These are phyloP conservation scores for Pterocles orientalis DNA, from an alignment of 2,113 vertebrate species.

Conservation along the genomic window DNA sequence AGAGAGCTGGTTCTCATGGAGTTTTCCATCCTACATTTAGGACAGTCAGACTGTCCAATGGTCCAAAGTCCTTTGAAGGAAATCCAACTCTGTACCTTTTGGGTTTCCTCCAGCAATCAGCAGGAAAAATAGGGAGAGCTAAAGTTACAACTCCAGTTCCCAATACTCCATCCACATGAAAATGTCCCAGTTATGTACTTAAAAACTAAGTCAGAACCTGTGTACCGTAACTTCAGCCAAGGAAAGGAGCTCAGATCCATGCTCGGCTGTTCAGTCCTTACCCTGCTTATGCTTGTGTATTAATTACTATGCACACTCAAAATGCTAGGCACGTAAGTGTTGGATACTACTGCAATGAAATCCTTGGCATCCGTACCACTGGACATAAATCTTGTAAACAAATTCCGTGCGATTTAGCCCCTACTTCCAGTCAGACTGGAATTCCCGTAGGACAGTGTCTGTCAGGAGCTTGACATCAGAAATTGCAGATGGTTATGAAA, in stretches of 20 bases:
- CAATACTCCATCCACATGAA: not conserved
- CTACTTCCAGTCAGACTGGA: constrained; percentile 5
- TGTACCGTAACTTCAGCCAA: not conserved
- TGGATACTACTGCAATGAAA: not conserved
- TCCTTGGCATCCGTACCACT: not conserved
- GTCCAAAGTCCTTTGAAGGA: not conserved
- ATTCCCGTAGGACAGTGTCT: constrained; percentile 12
- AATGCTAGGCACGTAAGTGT: not conserved
- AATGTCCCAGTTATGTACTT: not conserved
- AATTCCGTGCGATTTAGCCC: not conserved
- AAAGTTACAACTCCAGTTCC: not conserved
- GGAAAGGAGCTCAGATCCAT: not conserved
- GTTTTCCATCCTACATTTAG: constrained; percentile 6
- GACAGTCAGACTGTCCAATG: not conserved
- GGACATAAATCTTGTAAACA: not conserved
- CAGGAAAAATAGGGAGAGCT: not conserved
- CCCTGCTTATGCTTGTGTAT: not conserved
- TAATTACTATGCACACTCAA: constrained; percentile 1
- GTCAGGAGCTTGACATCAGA: not conserved
- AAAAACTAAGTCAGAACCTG: not conserved
- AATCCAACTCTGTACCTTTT: constrained; percentile 10
- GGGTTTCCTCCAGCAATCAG: constrained; percentile 2
- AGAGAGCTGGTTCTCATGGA: constrained; percentile 20
- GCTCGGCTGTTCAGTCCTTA: not conserved
- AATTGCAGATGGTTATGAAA: not conserved